These are phyloP conservation scores for Megalopta genalis DNA, from an alignment of 1,140 invertebrate genomes.

Conservation along the genomic window DNA sequence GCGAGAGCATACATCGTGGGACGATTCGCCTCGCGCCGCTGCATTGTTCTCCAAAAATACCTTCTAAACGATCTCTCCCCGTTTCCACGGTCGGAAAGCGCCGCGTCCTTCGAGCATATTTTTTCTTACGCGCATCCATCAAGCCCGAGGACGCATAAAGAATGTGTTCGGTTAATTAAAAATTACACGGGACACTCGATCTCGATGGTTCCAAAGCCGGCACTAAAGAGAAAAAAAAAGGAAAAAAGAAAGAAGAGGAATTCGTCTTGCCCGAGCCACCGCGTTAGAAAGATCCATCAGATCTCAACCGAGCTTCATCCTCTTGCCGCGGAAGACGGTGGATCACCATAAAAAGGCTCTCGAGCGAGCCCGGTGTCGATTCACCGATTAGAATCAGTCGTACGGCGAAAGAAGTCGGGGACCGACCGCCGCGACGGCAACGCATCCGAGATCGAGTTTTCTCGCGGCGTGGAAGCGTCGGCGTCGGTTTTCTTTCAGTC, in stretches of 20 bases:
- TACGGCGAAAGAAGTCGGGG: neutral
- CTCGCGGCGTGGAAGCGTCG: neutral
- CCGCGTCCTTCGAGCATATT: too few species aligned
- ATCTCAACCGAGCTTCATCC: neutral
- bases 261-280: too few species aligned
- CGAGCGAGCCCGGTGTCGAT: neutral
- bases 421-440: neutral
- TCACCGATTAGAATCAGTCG: neutral
- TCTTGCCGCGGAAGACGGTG: neutral
- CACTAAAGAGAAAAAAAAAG: too few species aligned
- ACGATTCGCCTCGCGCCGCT: neutral
- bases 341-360: neutral
- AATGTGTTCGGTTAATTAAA: too few species aligned
- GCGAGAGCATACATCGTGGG: neutral
- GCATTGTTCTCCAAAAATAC: too few species aligned
- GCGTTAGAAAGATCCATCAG: too few species aligned
- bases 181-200: too few species aligned
- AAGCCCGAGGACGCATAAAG: too few species aligned
- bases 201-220: too few species aligned
- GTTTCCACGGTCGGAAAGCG: too few species aligned
- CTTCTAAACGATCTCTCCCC: neutral
- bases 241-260: too few species aligned
- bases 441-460: neutral
- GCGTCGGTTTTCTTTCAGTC: neutral
- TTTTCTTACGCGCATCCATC: too few species aligned